Evolutionary conservation across 2,888 invertebrate species (phyloP), one percentile per base, ranked within the genome.

Genomic region (Catocala sponsa): DNA sequence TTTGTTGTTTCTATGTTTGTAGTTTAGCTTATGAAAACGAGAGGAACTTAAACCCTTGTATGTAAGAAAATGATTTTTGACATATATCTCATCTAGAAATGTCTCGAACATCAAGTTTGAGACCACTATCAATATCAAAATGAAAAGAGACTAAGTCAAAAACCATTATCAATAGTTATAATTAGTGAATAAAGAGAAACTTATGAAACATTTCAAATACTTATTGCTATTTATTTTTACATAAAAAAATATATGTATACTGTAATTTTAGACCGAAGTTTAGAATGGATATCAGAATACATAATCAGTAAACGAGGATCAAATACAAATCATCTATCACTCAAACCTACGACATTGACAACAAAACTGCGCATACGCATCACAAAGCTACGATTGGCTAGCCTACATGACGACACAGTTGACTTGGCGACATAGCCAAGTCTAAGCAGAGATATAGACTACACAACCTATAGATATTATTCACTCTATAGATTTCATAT

Each of bases 61-160:
- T 74, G 50, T 72, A 65, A 63, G 52, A 63, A 65, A 55, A 41
- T 62, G 61, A 63, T 59, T 62, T 63, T 62, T 67, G 49, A 72
- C 61, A 63, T 7, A 38, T 38, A 38, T 38, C 35, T 38, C 35
- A 38, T 5, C 35, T 25, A 25, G 25, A 25, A 25, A 25, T 2
- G 25, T 25, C 25, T 2, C 0, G 2, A 25, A 2, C 25, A 25
- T 25, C 25, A 25, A 25, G 4, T 25, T 25, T 25, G 1, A 4
- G 25, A 25, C 25, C 4, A 2, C 0, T 38, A 69, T 51, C 59
- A 59, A 59, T 63, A 59, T 71, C 62, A 63, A 12, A n/a, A 33
- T 38, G 47, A 59, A 55, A 54, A 55, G 25, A 47, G 48, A 10
- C 43, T 62, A 49, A 58, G 47, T 62, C 51, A 4, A 54, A 62